A percentile compares a stretch with the other conserved stretches of the same genome.
Conservation (phyloP, 2,113 vertebrate species). For the Mixornis gularis region DNA sequence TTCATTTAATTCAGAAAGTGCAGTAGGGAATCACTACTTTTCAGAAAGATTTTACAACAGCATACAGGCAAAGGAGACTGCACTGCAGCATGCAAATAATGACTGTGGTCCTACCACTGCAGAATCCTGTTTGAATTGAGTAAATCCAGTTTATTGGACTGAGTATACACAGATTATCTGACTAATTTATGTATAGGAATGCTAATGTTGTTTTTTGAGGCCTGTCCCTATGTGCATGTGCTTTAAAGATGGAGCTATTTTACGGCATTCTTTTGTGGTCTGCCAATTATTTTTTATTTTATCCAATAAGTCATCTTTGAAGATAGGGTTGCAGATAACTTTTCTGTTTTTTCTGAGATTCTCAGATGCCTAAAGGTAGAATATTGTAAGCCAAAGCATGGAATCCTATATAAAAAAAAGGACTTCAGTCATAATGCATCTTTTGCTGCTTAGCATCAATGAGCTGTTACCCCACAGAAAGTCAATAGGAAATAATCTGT, state of each 20-base stretch:
- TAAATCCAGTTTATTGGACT: background rate
- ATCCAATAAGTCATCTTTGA: background rate
- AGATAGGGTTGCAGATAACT: background rate
- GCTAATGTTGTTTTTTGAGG: background rate
- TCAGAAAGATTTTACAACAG: background rate
- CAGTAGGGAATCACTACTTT: background rate
- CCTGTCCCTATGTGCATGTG: background rate
- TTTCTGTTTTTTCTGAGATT: background rate
- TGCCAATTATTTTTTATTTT: background rate
- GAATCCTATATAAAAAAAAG: background rate
- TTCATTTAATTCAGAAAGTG: background rate
- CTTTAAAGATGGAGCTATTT: background rate
- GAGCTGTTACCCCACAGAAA: background rate
- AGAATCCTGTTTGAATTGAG: background rate
- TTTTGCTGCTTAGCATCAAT: background rate
- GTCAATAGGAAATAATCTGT: background rate
- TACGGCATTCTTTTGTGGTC: background rate
- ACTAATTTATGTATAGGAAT: background rate
- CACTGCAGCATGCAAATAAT: background rate
- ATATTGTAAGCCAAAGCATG: background rate
- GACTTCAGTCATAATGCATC: background rate
- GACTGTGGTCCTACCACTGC: background rate
- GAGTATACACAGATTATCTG: background rate
- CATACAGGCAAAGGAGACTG: background rate
- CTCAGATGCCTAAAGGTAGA: background rate